phyloP scores from a whole-genome alignment of 1,140 invertebrate species.

The Lordiphosa collinella region DNA sequence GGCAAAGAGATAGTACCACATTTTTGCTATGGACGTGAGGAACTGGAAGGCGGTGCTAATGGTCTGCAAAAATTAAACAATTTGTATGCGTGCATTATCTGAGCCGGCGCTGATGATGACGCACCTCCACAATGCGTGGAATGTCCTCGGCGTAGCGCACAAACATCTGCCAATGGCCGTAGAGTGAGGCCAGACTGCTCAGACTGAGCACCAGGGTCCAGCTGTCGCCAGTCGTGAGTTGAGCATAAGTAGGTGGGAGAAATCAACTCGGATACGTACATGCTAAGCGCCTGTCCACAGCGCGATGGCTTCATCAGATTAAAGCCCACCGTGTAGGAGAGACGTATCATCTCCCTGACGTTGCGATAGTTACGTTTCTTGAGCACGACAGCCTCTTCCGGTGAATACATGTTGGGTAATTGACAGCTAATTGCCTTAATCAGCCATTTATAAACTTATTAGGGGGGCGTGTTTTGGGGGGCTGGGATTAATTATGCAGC shows the following conservation, averaged over 20 bases:
- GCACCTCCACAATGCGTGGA: slow-evolving; percentile 44
- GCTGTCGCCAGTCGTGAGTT: slow-evolving; percentile 5
- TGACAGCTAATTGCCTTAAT: slow-evolving; percentile 35
- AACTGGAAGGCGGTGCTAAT: slow-evolving; percentile 56
- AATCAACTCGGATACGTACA: neutral
- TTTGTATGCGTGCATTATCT: slow-evolving; percentile 14
- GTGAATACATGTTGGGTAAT: slow-evolving; percentile 56
- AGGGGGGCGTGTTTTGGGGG: slow-evolving; percentile 20
- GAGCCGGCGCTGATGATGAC: neutral
- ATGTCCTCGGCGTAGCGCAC: slow-evolving; percentile 42
- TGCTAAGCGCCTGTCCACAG: slow-evolving; percentile 24
- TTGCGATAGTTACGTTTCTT: slow-evolving; percentile 48
- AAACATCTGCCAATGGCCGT: slow-evolving; percentile 60
- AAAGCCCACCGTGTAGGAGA: slow-evolving; percentile 51
- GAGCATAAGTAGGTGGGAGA: neutral
- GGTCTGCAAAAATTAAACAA: slow-evolving; percentile 33
- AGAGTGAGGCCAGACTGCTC: slow-evolving; percentile 44
- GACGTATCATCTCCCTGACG: slow-evolving; percentile 55
- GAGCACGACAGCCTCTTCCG: slow-evolving; percentile 28
- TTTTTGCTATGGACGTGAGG: slow-evolving; percentile 50
- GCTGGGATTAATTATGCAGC: slow-evolving; percentile 37
- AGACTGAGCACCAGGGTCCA: slow-evolving; percentile 52
- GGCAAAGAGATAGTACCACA: slow-evolving; percentile 55
- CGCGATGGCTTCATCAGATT: slow-evolving; percentile 46
- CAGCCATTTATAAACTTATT: slow-evolving; percentile 51